Conservation (phyloP, 2,888 invertebrate genomes). For the Ophioninae sp. region DNA sequence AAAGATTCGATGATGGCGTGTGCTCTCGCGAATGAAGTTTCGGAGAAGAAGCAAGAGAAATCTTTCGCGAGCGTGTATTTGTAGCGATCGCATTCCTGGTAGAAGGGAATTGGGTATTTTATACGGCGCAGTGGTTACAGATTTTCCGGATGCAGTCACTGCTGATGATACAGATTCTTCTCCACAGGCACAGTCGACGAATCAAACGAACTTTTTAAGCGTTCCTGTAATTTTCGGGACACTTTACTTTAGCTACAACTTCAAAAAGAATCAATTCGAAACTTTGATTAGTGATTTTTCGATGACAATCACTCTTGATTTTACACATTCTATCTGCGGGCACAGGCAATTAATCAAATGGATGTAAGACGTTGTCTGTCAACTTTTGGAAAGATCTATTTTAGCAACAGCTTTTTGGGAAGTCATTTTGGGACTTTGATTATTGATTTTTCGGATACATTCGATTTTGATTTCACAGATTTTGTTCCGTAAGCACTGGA, state of each 20-base stretch:
- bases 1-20: slow-evolving; percentile 22
- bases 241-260: background rate
- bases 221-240: background rate
- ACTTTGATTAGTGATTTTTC: background rate
- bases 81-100: background rate
- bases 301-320: background rate
- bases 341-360: background rate
- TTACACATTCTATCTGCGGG: background rate
- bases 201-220: background rate
- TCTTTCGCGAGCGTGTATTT: background rate
- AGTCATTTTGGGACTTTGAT: background rate
- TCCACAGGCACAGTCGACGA: background rate
- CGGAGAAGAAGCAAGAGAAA: slow-evolving; percentile 4
- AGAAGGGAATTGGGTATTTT: background rate
- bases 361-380: background rate
- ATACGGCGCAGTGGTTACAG: background rate
- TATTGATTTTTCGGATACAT: background rate
- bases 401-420: background rate
- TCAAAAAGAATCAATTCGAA: background rate
- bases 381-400: background rate
- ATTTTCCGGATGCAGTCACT: background rate
- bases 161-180: background rate
- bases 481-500: background rate
- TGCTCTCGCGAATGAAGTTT: background rate
- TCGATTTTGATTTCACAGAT: background rate